These are phyloP conservation scores for Bombyx mandarina DNA, from an alignment of 1,140 invertebrate species.

Conservation along the genomic window DNA sequence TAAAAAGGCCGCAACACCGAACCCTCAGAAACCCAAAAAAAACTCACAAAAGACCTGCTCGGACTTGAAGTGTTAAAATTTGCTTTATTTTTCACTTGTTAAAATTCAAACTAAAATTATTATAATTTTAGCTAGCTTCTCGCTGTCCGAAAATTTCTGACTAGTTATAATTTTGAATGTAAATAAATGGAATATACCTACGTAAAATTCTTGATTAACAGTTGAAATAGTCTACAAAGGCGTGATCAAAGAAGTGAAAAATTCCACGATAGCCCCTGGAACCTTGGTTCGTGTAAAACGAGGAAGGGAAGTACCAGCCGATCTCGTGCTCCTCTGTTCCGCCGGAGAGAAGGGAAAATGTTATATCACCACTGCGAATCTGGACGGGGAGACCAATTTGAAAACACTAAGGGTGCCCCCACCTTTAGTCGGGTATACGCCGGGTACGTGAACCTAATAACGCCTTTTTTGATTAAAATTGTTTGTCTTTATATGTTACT, in stretches of 20 bases:
- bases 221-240: slow-evolving; percentile 57
- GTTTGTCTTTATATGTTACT: too few species aligned
- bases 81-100: too few species aligned
- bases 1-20: too few species aligned
- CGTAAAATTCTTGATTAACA: slow-evolving; percentile 13
- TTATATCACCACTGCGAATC: slow-evolving; percentile 98
- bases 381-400: slow-evolving; percentile 99
- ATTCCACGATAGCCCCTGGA: slow-evolving; percentile 73
- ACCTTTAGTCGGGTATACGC: slow-evolving; percentile 45
- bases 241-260: slow-evolving; percentile 49
- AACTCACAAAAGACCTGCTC: too few species aligned
- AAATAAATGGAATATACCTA: background rate
- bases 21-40: too few species aligned
- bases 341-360: slow-evolving; percentile 97
- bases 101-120: too few species aligned
- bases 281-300: slow-evolving; percentile 80
- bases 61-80: too few species aligned
- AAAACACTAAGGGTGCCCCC: slow-evolving; percentile 83
- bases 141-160: too few species aligned
- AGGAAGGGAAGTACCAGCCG: slow-evolving; percentile 85
- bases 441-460: slow-evolving; percentile 29
- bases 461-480: too few species aligned
- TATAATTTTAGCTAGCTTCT: too few species aligned
- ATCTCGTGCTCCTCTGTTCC: slow-evolving; percentile 80
- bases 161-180: too few species aligned